Conservation (phyloP, 2,888 invertebrate genomes). For the Acleris literana region DNA sequence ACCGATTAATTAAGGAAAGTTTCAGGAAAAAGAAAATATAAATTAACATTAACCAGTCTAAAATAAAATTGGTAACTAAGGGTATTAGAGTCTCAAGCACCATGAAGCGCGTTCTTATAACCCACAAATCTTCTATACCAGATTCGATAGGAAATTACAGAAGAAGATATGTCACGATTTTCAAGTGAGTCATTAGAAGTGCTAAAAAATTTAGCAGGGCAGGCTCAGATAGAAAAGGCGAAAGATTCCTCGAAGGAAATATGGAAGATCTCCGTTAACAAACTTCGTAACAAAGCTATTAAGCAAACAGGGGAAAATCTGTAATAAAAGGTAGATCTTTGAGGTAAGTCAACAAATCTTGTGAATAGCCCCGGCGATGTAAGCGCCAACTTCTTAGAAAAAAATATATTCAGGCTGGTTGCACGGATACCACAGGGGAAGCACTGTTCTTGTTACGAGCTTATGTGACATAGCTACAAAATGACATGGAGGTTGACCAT, state of each 20-base stretch:
- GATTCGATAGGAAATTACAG: neutral
- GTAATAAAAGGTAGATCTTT: no score
- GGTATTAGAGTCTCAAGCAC: constrained; percentile 11
- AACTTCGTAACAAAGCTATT: neutral
- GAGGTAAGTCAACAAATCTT: no score
- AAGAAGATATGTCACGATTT: neutral
- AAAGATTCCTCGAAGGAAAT: neutral
- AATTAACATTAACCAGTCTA: neutral
- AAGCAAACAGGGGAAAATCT: no score
- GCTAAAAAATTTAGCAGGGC: constrained; percentile 6
- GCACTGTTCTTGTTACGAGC: neutral
- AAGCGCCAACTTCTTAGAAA: no score
- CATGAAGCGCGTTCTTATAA: constrained; percentile 3
- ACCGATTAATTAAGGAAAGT: neutral
- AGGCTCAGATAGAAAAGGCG: neutral
- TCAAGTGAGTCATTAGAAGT: neutral
- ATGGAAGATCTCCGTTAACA: neutral
- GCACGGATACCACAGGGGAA: no score
- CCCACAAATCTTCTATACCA: neutral
- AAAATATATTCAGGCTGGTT: no score
- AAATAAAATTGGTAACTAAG: neutral
- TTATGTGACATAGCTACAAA: neutral
- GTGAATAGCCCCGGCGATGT: no score
- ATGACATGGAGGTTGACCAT: neutral
- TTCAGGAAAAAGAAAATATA: constrained; percentile 9